These are phyloP conservation scores for Oxyura jamaicensis DNA, from an alignment of 2,113 vertebrate species.

Conservation along the genomic window DNA sequence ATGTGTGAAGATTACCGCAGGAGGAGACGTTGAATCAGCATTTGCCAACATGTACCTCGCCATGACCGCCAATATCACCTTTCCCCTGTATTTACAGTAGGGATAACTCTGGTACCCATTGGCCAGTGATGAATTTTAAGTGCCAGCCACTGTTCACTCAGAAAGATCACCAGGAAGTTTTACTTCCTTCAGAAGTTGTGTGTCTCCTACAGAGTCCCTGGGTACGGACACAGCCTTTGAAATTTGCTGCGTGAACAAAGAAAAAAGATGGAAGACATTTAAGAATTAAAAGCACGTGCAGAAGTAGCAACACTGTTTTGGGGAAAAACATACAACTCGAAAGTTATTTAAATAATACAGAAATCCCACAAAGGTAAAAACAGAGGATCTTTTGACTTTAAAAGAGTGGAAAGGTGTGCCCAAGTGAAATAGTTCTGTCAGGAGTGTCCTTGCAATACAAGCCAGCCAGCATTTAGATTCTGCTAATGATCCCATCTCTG, in stretches of 20 bases:
- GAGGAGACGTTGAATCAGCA: not conserved
- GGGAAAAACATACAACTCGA: not conserved
- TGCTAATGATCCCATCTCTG: slow-evolving; percentile 62
- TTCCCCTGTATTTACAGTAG: not conserved
- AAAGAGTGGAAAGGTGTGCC: not conserved
- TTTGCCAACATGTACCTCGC: not conserved
- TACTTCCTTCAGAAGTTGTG: not conserved
- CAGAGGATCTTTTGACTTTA: not conserved
- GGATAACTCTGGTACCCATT: not conserved
- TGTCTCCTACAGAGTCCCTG: not conserved
- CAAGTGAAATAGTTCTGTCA: not conserved
- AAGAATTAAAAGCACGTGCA: not conserved
- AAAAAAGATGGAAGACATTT: not conserved
- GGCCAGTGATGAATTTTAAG: not conserved
- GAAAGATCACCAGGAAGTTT: not conserved
- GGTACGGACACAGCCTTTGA: not conserved
- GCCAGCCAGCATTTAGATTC: slow-evolving; percentile 48
- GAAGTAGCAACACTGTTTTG: not conserved
- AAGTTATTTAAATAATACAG: slow-evolving; percentile 40
- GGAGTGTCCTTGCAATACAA: slow-evolving; percentile 36
- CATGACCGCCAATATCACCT: slow-evolving; percentile 9
- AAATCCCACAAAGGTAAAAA: not conserved
- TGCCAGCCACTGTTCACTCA: not conserved
- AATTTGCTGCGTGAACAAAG: not conserved
- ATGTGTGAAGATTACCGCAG: not conserved